These are phyloP conservation scores for Tachyglossus aculeatus DNA, from an alignment of 2,797 vertebrate genomes.

Conservation along the genomic window DNA sequence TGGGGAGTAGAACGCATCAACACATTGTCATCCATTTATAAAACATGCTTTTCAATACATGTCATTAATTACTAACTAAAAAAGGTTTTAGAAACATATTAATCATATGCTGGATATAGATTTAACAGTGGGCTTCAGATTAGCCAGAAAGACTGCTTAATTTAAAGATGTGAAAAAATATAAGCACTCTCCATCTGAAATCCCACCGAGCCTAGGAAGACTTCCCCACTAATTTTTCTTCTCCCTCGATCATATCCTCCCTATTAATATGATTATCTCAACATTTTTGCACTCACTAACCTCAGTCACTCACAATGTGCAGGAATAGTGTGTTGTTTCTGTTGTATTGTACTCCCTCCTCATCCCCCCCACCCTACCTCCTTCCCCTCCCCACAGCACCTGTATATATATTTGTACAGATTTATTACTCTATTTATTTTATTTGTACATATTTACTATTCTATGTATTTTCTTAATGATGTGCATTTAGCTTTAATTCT, in stretches of 20 bases:
- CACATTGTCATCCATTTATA: slow-evolving; percentile 23
- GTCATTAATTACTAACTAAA: background rate
- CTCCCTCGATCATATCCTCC: background rate
- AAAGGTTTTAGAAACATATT: slow-evolving; percentile 8
- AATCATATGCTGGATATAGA: background rate
- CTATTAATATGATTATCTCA: background rate
- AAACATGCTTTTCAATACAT: slow-evolving; percentile 10
- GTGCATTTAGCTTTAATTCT: too few relatives aligned
- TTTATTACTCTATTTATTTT: too few relatives aligned
- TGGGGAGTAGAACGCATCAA: background rate
- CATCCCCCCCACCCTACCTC: too few relatives aligned
- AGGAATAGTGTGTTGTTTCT: too few relatives aligned
- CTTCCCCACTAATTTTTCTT: background rate
- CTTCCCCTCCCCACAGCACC: too few relatives aligned
- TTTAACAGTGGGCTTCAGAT: background rate
- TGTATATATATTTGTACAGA: too few relatives aligned
- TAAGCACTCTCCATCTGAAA: background rate
- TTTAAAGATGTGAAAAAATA: slow-evolving; percentile 7
- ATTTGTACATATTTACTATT: too few relatives aligned
- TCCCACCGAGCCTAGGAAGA: background rate
- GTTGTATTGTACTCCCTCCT: too few relatives aligned
- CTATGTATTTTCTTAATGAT: too few relatives aligned
- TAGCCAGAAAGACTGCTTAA: background rate
- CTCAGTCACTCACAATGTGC: background rate
- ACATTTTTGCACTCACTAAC: background rate